phyloP scores from a whole-genome alignment of 2,797 vertebrate species.

The Hozukius guyotensis region DNA sequence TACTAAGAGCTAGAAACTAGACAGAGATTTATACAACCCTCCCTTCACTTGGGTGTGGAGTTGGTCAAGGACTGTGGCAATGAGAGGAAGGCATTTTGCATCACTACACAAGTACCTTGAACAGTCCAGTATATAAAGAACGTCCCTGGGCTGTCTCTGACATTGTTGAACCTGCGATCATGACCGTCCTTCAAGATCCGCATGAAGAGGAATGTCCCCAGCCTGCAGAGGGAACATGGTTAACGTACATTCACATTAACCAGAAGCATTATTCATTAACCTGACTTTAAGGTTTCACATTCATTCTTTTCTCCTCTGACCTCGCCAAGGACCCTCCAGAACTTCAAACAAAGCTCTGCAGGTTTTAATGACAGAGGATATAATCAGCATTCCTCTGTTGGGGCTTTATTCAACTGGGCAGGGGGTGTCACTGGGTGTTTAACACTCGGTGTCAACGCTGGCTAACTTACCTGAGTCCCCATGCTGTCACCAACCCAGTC shows the following conservation, averaged over 20 bases:
- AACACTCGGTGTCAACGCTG: neutral
- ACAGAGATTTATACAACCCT: constrained; percentile 56
- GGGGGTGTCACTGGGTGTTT: neutral
- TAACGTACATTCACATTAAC: constrained; percentile 73
- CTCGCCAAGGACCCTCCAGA: constrained; percentile 30
- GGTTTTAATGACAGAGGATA: neutral
- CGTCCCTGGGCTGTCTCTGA: constrained; percentile 83
- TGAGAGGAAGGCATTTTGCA: neutral
- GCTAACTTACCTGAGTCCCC: constrained; percentile 82
- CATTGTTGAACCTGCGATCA: constrained; percentile 84
- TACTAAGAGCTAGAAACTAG: constrained; percentile 26
- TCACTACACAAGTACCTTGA: constrained; percentile 80
- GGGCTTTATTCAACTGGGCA: neutral
- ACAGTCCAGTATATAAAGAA: constrained; percentile 88
- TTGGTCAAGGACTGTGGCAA: constrained; percentile 39
- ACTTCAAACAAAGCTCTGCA: neutral
- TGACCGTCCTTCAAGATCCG: constrained; percentile 86
- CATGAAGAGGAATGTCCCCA: constrained; percentile 85
- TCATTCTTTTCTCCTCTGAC: constrained; percentile 50
- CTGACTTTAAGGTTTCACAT: constrained; percentile 42
- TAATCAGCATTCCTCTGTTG: neutral
- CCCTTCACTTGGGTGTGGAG: neutral
- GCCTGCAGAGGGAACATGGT: constrained; percentile 64
- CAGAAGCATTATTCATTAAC: constrained; percentile 77
- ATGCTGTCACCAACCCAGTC: constrained; percentile 84